Conservation (phyloP, 2,888 invertebrate genomes). For the Ophion obscuratus region DNA sequence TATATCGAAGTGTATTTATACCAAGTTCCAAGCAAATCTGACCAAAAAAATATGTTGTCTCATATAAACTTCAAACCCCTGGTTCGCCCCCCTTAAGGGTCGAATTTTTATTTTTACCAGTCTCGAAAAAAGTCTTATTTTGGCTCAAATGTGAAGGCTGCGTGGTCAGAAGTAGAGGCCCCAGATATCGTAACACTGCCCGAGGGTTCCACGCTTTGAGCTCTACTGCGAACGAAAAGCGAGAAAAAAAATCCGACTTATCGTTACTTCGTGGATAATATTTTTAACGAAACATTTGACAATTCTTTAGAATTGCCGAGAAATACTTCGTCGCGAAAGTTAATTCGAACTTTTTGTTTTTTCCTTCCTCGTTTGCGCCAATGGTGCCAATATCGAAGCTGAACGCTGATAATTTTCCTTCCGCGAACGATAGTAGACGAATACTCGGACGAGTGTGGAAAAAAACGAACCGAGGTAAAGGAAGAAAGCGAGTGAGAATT, state of each 20-base stretch:
- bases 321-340: conserved; percentile 10
- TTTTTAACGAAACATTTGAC: neutral
- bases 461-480: neutral
- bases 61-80: too few relatives aligned
- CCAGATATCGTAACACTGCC: too few relatives aligned
- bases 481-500: neutral
- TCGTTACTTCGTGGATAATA: neutral
- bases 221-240: neutral
- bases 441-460: conserved; percentile 35
- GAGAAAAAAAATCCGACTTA: too few relatives aligned
- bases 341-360: conserved; percentile 4
- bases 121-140: too few relatives aligned
- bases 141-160: too few relatives aligned
- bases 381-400: conserved; percentile 6
- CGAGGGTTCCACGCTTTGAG: neutral
- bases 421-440: conserved; percentile 5
- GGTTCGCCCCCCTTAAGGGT: too few relatives aligned
- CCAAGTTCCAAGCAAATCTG: too few relatives aligned
- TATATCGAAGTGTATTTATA: too few relatives aligned
- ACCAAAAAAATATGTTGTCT: too few relatives aligned
- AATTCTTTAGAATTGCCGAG: conserved; percentile 8
- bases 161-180: too few relatives aligned
- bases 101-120: too few relatives aligned
- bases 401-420: conserved; percentile 31
- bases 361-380: neutral